Base-by-base conservation (phyloP, 2,113 vertebrate species). In the Saguinus midas region DNA sequence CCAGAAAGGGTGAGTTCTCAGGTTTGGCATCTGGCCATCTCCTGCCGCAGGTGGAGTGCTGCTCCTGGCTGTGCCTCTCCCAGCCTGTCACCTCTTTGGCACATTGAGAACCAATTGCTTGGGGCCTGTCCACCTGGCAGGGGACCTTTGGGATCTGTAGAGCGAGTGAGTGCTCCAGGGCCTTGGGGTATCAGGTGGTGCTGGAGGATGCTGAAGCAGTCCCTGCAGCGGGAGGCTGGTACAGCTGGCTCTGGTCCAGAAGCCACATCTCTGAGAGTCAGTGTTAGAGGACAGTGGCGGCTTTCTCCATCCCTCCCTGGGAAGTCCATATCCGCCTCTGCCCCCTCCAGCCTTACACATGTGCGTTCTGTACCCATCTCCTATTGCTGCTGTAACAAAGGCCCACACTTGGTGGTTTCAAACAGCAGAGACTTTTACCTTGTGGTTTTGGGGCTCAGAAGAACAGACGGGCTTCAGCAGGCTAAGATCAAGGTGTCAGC, bases 271-370 rank as follows among this genome's bases (percentile, higher is more conserved):
- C 52, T 57, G 37, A 70, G 78, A 72, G 32, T 78, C 8, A 52
- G 52, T 9, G 52, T 52, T 17, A 5, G 52, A 52, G 16, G 52
- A 52, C 52, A 52, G 52, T 52, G 52, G 52, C 16, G 0, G 5
- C 52, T 3, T 3, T 40, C 37, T 76, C 52, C 37, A 27, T 16
- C 29, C 4, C 23, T 58, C n/a, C 35, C 45, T 21, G 37, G 20
- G 18, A 72, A 17, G 7, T 55, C n/a, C 75, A 9, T 50, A 1
- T 25, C 5, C 0, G 0, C 16, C 18, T 12, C n/a, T 2, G 6
- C n/a, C 10, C 9, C 35, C 57, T 73, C 40, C 13, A 66, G 14
- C n/a, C 88, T 35, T 14, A 13, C 4, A 25, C n/a, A 9, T 0
- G 0, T 11, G 16, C 32, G 21, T 3, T 0, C 17, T 6, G 4